Evolutionary conservation across 2,797 vertebrate genomes (phyloP).

Genomic region (Sebastiscus tertius): DNA sequence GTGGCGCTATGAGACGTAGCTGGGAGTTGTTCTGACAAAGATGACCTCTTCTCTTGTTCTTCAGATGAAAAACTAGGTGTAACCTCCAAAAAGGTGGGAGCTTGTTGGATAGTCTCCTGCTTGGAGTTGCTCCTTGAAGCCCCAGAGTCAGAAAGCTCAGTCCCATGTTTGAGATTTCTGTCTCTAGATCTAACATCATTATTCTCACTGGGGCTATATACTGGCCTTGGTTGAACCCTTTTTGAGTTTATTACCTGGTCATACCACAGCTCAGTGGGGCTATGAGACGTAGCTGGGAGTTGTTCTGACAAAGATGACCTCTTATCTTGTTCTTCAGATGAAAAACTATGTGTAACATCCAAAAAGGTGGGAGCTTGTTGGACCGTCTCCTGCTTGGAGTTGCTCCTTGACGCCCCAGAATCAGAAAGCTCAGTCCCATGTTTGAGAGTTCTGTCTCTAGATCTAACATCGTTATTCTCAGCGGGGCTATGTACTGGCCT

Average conservation of each 20-base stretch:
- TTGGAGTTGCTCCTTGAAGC: not conserved
- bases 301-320: not conserved
- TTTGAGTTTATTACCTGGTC: slow-evolving; percentile 59
- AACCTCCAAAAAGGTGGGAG: not conserved
- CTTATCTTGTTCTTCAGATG: slow-evolving; percentile 8
- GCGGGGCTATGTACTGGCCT: not conserved
- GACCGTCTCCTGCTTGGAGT: not conserved
- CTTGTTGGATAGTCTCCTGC: not conserved
- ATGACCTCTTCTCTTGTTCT: not conserved
- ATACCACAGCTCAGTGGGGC: not conserved
- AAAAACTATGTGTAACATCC: not conserved
- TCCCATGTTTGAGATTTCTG: not conserved
- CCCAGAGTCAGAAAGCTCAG: not conserved
- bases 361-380: not conserved
- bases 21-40: not conserved
- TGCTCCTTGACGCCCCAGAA: not conserved
- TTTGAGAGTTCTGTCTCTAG: slow-evolving; percentile 3
- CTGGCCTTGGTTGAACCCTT: not conserved
- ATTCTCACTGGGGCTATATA: not conserved
- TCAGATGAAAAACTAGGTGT: not conserved
- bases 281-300: not conserved
- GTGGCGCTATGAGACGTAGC: not conserved
- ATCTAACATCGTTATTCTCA: not conserved
- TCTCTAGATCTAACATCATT: not conserved
- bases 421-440: not conserved